A percentile compares a stretch with the other conserved stretches of the same genome.
Conservation (phyloP, 2,888 invertebrate genomes). For the Smittia sp. region DNA sequence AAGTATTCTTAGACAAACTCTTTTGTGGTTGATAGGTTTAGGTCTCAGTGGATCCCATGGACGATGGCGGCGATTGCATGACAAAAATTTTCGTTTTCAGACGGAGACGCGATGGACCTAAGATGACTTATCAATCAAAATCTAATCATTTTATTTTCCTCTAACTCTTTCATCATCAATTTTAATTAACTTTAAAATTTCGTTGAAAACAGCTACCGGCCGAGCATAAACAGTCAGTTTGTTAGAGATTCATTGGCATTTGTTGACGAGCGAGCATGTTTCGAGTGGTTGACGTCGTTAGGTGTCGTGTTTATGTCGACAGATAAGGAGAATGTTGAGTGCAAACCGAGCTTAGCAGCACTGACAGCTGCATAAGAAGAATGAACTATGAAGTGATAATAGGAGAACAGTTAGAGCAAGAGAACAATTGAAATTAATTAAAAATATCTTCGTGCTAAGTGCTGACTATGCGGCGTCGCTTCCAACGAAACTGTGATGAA, state of each 20-base stretch:
- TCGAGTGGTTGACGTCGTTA: conserved; percentile 83
- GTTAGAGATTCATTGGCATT: conserved; percentile 86
- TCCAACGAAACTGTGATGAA: neutral
- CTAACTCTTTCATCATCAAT: neutral
- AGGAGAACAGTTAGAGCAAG: neutral
- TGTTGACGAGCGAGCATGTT: conserved; percentile 75
- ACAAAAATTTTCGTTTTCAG: neutral
- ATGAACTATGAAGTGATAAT: neutral
- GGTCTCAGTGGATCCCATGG: neutral
- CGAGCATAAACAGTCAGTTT: conserved; percentile 82
- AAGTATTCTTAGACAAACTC: conserved; percentile 26
- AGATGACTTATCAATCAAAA: neutral
- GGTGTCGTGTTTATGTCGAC: conserved; percentile 70
- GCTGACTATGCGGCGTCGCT: neutral
- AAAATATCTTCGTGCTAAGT: neutral
- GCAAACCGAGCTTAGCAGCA: conserved; percentile 74
- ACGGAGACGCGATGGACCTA: neutral
- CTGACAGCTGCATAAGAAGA: neutral
- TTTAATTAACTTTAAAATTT: conserved; percentile 47
- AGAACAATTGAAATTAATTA: neutral
- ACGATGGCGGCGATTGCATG: neutral
- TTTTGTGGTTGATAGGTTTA: conserved; percentile 40
- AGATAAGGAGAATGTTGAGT: conserved; percentile 77
- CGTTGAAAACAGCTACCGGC: conserved; percentile 81
- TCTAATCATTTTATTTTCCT: neutral